Base-by-base conservation (phyloP, 1,140 invertebrate species). In the Agrypnia vestita region DNA sequence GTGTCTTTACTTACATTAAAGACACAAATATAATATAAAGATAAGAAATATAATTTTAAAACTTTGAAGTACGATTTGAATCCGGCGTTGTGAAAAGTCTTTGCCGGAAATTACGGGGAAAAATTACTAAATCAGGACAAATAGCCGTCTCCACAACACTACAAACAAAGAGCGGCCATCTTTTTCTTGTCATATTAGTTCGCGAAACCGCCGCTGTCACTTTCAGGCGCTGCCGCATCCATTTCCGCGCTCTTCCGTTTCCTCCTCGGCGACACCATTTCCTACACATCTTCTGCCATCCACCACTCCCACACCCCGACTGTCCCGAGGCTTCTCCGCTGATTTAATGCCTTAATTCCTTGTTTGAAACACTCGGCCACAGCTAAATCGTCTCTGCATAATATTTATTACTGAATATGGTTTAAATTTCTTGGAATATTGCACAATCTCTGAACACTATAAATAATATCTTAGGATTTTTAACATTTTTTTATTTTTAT, bases 221-320 rank as follows among this genome's bases (percentile, higher is more conserved):
- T 74, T 59, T 25, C 71, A 74, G n/a, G 71, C 71, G 71, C 71
- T 56, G n/a, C 71, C 51, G 71, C 71, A 74, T 74, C 71, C 71
- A 74, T 74, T 74, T 74, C 71, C 71, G 49, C 49, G 11, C 44
- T 19, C 51, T 59, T 59, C 71, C 53, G 49, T 15, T 56, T 74
- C 51, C 71, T 74, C 43, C 12, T 43, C 64, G 51, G 10, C 9
- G 55, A 59, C 55, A 21, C 55, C 55, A 59, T 59, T 35, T 35
- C 17, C 17, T 21, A 64, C 61, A 64, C 25, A 64, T 64, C 61
- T 64, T 43, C 8, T n/a, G 10, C 11, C n/a, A 43, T 21, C 61
- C 25, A 12, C 61, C 21, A 64, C 35, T 64, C 19, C 13, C 61
- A 35, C 61, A 59, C 55, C 55, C 25, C 6, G 25, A 6, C 1